Evolutionary conservation across 1,140 invertebrate genomes (phyloP), one percentile per base, ranked within the genome.

Genomic region (Drosophila nigromelanica): DNA sequence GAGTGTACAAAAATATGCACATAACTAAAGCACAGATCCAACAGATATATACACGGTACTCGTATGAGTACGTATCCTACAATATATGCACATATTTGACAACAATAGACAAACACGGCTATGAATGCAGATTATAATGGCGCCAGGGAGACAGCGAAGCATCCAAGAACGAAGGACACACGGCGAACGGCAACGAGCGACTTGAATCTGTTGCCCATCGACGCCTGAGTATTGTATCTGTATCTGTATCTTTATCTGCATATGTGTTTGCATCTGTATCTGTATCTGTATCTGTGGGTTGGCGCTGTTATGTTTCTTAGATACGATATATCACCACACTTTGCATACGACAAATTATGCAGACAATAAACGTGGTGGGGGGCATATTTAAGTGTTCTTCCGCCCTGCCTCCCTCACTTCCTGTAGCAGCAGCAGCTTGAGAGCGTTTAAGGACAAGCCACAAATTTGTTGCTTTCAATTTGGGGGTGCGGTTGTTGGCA

Each of bases 21-120:
- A 86, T 86, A 86, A 81, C 81, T 87, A 87, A 86, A 76, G 71
- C 56, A 50, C 51, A 72, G 78, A 81, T 68, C 78, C 60, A 52
- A 48, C 24, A 52, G 59, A 74, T 52, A 59, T 78, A 78, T 58
- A 61, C 40, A 43, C 10, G 30, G 21, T 70, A 51, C 37, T 21
- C 56, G 50, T 58, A 40, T 11, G 40, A 30, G 47, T 72, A 58
- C 37, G 30, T 68, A 47, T 51, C 39, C 27, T 24, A 15, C 50
- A 14, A 85, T 77, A 79, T 83, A 64, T 72, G 76, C 67, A 75
- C 73, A 63, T 63, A 81, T 67, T 54, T 42, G 60, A 64, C 48
- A 50, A 72, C 48, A 47, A 68, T 64, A 63, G 52, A 14, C 61
- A 68, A 69, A 58, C 69, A 66, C 14, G 52, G 61, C 76, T 63